Evolutionary conservation across 2,797 vertebrate species (phyloP).

Genomic region (Ceryle rudis): DNA sequence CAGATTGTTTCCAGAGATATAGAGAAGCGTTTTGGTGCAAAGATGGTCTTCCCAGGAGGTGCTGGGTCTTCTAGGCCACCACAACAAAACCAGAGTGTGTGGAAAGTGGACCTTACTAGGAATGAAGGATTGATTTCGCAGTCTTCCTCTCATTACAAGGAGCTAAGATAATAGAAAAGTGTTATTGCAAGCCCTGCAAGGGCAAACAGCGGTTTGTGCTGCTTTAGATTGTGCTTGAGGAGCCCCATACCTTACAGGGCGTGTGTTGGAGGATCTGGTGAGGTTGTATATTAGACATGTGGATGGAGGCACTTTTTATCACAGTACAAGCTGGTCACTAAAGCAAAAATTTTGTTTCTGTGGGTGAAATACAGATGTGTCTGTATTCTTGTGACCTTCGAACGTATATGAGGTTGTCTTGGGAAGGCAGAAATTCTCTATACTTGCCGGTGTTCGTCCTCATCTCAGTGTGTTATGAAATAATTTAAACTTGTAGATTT

Average conservation of each 20-base stretch:
- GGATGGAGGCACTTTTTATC: background rate
- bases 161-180: background rate
- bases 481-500: background rate
- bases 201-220: background rate
- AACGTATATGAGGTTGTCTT: background rate
- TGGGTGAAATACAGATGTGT: background rate
- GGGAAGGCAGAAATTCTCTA: background rate
- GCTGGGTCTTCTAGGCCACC: background rate
- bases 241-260: background rate
- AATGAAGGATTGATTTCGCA: background rate
- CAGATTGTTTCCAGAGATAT: background rate
- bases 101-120: background rate
- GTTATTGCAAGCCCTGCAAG: background rate
- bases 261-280: background rate
- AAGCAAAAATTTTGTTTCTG: background rate
- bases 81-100: background rate
- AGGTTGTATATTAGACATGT: background rate
- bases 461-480: background rate
- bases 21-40: background rate
- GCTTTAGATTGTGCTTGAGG: background rate
- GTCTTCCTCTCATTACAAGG: background rate
- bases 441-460: background rate
- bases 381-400: background rate
- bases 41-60: background rate
- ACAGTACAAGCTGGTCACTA: background rate